Percentiles rank a stretch among this genome's conserved stretches.
Evolutionary conservation across 2,113 vertebrate species (phyloP).

Genomic region (Peucedramus taeniatus): DNA sequence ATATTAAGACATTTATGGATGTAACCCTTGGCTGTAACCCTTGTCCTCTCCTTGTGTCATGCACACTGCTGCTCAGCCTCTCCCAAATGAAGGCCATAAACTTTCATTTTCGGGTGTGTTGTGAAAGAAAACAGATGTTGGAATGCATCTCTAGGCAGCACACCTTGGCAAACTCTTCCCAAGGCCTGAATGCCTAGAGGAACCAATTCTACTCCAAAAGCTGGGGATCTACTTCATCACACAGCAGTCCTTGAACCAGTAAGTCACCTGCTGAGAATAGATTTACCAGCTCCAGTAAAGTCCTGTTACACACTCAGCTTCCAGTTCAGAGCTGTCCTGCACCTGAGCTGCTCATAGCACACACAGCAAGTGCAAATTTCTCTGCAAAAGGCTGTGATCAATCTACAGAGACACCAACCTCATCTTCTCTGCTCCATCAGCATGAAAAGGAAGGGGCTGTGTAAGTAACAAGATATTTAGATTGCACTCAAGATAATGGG

Average conservation of each 20-base stretch:
- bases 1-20: background rate
- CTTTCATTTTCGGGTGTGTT: background rate
- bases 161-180: background rate
- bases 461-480: background rate
- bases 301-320: background rate
- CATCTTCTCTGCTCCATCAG: background rate
- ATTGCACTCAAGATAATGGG: background rate
- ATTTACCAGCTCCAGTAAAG: background rate
- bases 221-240: background rate
- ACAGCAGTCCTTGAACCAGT: background rate
- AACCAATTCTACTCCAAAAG: background rate
- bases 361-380: background rate
- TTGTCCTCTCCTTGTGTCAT: background rate
- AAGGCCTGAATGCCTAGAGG: background rate
- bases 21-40: background rate
- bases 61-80: background rate
- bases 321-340: background rate
- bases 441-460: background rate
- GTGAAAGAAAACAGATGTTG: background rate
- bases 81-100: background rate
- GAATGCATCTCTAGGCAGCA: background rate
- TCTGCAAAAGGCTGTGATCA: background rate
- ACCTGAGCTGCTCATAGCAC: background rate
- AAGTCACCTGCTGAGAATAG: background rate
- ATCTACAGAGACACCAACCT: background rate